Percentiles rank a stretch among this genome's conserved stretches.
These are phyloP conservation scores for Myzus persicae DNA, from an alignment of 1,140 invertebrate genomes.

Conservation along the genomic window DNA sequence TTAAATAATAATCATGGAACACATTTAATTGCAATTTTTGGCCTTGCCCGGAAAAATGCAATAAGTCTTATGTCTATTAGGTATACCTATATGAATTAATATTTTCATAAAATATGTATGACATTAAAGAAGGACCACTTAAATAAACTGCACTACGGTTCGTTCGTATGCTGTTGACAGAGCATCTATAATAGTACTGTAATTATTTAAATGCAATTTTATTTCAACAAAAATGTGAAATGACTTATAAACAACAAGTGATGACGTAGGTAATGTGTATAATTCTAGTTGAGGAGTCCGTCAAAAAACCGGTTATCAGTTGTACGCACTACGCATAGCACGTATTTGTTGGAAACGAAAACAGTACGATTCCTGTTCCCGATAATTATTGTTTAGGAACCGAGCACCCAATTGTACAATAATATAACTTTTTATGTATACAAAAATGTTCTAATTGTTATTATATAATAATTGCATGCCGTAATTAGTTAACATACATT, in stretches of 20 bases:
- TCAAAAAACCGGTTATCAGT: neutral
- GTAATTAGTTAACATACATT: too few species aligned
- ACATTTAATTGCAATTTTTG: neutral
- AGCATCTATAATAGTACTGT: too few species aligned
- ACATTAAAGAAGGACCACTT: neutral
- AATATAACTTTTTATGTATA: too few species aligned
- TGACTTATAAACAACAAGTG: neutral
- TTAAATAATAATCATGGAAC: neutral
- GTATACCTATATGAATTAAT: neutral
- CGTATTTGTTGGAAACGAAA: neutral
- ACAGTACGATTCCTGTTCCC: neutral
- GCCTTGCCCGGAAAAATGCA: neutral
- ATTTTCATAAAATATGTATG: neutral
- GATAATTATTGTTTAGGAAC: neutral
- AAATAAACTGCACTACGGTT: too few species aligned
- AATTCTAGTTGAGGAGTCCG: neutral
- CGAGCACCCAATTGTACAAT: too few species aligned
- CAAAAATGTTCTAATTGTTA: too few species aligned
- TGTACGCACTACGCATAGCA: neutral
- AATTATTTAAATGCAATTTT: neutral
- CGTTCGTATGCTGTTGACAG: too few species aligned
- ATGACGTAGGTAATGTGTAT: neutral
- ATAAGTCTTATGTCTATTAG: neutral
- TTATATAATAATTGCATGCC: too few species aligned
- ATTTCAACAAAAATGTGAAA: neutral